A percentile compares a stretch with the other conserved stretches of the same genome.
phyloP scores from a whole-genome alignment of 2,797 vertebrate genomes.

The Heterohyrax brucei region DNA sequence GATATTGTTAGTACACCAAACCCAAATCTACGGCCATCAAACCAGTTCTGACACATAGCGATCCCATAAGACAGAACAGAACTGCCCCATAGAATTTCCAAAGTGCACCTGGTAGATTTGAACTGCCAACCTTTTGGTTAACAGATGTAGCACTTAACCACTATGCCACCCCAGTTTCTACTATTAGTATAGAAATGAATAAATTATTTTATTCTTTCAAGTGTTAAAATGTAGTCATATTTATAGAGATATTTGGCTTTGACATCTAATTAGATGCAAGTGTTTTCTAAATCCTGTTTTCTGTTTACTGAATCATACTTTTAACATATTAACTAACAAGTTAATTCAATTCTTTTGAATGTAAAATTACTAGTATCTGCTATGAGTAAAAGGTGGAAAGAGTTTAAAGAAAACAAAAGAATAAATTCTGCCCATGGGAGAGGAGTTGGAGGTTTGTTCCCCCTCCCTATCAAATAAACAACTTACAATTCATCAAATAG shows the following conservation, averaged over 20 bases:
- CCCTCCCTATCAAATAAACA: slow-evolving; percentile 48
- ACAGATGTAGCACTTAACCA: no score
- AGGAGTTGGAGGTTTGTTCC: not conserved
- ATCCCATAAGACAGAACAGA: no score
- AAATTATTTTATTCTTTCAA: slow-evolving; percentile 61
- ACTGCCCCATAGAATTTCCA: no score
- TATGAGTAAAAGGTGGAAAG: slow-evolving; percentile 43
- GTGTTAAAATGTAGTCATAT: slow-evolving; percentile 71
- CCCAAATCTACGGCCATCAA: no score
- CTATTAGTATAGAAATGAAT: slow-evolving; percentile 53
- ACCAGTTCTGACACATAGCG: no score
- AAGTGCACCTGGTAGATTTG: no score
- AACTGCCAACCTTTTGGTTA: no score
- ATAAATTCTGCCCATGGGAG: not conserved
- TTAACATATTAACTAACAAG: slow-evolving; percentile 76
- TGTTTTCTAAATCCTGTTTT: slow-evolving; percentile 75
- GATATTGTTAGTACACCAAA: slow-evolving; percentile 19
- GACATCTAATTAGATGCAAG: slow-evolving; percentile 64
- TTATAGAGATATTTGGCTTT: slow-evolving; percentile 71
- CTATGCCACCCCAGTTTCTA: not conserved
- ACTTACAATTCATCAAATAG: slow-evolving; percentile 28
- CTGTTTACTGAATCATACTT: slow-evolving; percentile 76
- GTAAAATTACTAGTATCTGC: slow-evolving; percentile 59
- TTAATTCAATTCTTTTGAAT: slow-evolving; percentile 61
- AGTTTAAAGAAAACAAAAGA: slow-evolving; percentile 53